A percentile compares a stretch with the other conserved stretches of the same genome.
phyloP scores from a whole-genome alignment of 1,140 invertebrate genomes.

The Acromyrmex echinatior region DNA sequence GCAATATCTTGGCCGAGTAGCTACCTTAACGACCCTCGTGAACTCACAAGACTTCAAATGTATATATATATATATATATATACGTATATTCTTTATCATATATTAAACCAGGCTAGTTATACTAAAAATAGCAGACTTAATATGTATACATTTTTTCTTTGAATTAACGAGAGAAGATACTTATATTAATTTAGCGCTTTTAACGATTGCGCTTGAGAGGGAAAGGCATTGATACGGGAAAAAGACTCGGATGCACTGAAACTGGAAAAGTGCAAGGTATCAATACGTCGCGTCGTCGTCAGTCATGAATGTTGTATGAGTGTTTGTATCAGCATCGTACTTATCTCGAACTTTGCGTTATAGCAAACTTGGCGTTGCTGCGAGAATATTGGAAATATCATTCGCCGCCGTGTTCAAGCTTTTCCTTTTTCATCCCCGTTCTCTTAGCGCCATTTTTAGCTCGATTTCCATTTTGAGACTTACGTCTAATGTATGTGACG shows the following conservation, averaged over 20 bases:
- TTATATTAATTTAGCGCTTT: slow-evolving; percentile 44
- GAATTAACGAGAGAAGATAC: slow-evolving; percentile 22
- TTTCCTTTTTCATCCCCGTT: slow-evolving; percentile 35
- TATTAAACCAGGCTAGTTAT: neutral
- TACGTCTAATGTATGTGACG: slow-evolving; percentile 21
- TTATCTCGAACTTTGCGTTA: slow-evolving; percentile 75
- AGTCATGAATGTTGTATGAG: slow-evolving; percentile 81
- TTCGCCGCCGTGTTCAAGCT: slow-evolving; percentile 45
- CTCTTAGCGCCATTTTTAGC: slow-evolving; percentile 53
- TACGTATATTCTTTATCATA: slow-evolving; percentile 2
- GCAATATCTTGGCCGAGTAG: slow-evolving; percentile 44
- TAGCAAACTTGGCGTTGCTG: slow-evolving; percentile 7
- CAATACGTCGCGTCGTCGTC: slow-evolving; percentile 64
- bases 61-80: neutral
- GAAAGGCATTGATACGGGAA: slow-evolving; percentile 64
- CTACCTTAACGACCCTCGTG: slow-evolving; percentile 43
- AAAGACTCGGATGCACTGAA: slow-evolving; percentile 75
- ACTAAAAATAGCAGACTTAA: neutral
- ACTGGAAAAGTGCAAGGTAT: slow-evolving; percentile 69
- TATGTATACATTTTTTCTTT: neutral
- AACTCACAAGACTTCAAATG: neutral
- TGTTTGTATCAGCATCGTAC: slow-evolving; percentile 74
- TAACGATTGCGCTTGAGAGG: slow-evolving; percentile 24
- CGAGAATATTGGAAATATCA: slow-evolving; percentile 79
- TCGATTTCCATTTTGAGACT: slow-evolving; percentile 45